Evolutionary conservation across 2,888 invertebrate species (phyloP), one percentile per base, ranked within the genome.

Genomic region (Dynastes hyllus): DNA sequence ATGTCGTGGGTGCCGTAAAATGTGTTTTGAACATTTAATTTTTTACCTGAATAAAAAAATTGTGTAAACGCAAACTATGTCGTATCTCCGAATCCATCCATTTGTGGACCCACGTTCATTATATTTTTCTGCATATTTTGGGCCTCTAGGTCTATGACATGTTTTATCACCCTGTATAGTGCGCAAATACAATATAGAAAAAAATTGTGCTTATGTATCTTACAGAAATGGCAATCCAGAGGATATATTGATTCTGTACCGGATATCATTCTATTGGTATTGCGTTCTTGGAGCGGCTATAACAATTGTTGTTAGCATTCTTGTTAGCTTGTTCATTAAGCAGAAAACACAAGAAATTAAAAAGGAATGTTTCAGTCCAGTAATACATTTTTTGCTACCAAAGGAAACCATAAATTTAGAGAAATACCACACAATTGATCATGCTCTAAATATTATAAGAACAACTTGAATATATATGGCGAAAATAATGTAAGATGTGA

Each of bases 281-380:
- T 67, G 37, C 6, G 22, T 40, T 16, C 55, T 77, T 37, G 77
- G 67, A 51, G 16, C 58, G 1, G 3, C 53, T 3, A 55, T 77
- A 51, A 55, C 55, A 4, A 37, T 69, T 37, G 4, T 77, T 27
- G 69, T 77, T 11, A 93, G 93, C 0, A 88, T 93, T 2, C 87
- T 92, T 11, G 92, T 93, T 87, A 94, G 94, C 84, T 92, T 92
- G 82, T 83, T 92, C 65, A 92, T 92, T 0, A 92, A 91, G 0
- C 9, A 70, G 27, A 37, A 50, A 3, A 90, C 91, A 82, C 88
- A 91, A 0, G 89, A 91, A 11, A 89, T 93, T 82, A 90, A 92
- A 84, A 92, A 91, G 6, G 91, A 92, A 78, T 91, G 92, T 50
- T 90, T 93, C 83, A 91, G 92, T 66, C 93, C 93, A 29, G 40